Conservation (phyloP, 2,888 invertebrate genomes). For the Chesias legatella region DNA sequence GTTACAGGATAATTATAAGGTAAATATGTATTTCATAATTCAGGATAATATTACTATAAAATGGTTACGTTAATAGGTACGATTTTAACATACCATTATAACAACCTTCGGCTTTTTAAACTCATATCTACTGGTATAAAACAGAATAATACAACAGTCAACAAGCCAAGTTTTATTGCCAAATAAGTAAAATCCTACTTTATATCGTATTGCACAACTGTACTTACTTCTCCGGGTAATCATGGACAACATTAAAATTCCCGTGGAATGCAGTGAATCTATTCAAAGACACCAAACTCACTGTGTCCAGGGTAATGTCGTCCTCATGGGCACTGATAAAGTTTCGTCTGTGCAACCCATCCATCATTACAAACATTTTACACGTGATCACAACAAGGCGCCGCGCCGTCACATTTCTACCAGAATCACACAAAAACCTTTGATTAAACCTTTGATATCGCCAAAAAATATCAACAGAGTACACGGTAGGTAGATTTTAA, state of each 20-base stretch:
- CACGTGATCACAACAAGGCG: neutral
- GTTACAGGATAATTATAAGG: no score
- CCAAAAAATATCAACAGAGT: neutral
- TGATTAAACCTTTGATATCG: no score
- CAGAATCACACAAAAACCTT: slow-evolving; percentile 16
- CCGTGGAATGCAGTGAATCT: slow-evolving; percentile 64
- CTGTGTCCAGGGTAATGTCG: slow-evolving; percentile 59
- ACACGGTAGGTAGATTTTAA: slow-evolving; percentile 2
- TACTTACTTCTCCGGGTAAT: slow-evolving; percentile 63
- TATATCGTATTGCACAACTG: slow-evolving; percentile 1
- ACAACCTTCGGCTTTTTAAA: no score
- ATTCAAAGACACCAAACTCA: slow-evolving; percentile 63
- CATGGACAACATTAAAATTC: slow-evolving; percentile 49
- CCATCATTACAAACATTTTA: slow-evolving; percentile 23
- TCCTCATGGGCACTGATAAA: slow-evolving; percentile 60
- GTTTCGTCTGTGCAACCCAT: slow-evolving; percentile 55
- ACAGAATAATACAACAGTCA: no score
- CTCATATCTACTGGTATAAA: no score
- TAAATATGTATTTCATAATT: no score
- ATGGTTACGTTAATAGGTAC: no score
- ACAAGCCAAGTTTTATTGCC: no score
- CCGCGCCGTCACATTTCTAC: slow-evolving; percentile 17
- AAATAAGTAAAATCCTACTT: neutral
- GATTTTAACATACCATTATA: no score
- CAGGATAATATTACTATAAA: no score